Base-by-base conservation (phyloP, 1,140 invertebrate genomes). In the Anadara kagoshimensis region DNA sequence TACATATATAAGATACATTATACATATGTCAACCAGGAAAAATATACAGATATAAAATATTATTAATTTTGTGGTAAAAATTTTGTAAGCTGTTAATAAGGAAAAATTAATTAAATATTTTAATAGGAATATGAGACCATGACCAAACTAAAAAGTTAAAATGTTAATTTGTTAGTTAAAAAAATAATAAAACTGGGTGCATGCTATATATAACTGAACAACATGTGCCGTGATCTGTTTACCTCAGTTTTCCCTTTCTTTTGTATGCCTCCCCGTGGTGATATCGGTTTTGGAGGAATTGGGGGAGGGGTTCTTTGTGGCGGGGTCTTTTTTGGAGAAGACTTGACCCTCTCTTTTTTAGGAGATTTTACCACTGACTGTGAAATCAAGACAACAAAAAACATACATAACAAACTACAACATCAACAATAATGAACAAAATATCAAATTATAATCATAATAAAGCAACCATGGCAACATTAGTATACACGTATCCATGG, bases 281-380 rank as follows among this genome's bases (percentile, higher is more conserved):
- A 70, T 11, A 70, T 57, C 22, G 73, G 73, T 69, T 75, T 82
- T 12, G 80, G 80, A 57, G 80, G 80, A 59, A 84, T 69, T 49
- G 80, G 76, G 65, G 82, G 82, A 70, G 77, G 78, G 51, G 78
- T 75, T 51, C 62, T 45, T 49, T 53, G 49, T 29, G 41, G 29
- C 51, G 45, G 62, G 45, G 62, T 51, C 29, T 72, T 69, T 26
- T 69, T 61, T 53, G 68, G 69, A 29, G 69, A 72, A 26, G 61
- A 51, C 49, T 44, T 36, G 20, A 62, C 63, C 47, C 77, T 66
- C 67, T 70, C 73, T 59, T 62, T 67, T 16, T 26, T 49, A 43
- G 73, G 68, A 14, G 66, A 36, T 44, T 64, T 64, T 24, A 62
- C 59, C 12, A 24, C 24, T 47, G 45, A 43, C 62, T 64, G 53